These are phyloP conservation scores for Drosophila meridionalis DNA, from an alignment of 2,888 invertebrate species.

Conservation along the genomic window DNA sequence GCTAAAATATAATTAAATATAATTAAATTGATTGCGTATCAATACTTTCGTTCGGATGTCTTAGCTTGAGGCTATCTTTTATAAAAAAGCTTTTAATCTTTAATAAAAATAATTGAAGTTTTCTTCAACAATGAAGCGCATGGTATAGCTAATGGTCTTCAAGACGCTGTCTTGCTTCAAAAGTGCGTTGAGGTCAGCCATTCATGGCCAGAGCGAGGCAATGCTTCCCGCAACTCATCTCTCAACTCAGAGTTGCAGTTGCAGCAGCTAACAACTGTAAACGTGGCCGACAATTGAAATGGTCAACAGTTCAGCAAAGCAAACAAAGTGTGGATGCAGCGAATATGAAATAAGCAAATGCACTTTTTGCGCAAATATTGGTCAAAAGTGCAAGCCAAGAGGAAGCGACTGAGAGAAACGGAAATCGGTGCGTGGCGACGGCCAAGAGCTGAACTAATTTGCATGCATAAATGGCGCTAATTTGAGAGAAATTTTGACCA, in stretches of 20 bases:
- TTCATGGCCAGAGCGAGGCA: constrained; percentile 40
- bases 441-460: constrained; percentile 63
- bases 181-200: constrained; percentile 29
- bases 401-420: constrained; percentile 60
- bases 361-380: constrained; percentile 24
- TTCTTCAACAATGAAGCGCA: constrained; percentile 8
- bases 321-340: constrained; percentile 19
- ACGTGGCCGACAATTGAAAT: constrained; percentile 19
- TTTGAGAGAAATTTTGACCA: constrained; percentile 67
- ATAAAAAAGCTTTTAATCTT: background rate
- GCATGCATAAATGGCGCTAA: constrained; percentile 73
- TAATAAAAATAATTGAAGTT: background rate
- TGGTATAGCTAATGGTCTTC: constrained; percentile 8
- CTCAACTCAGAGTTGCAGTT: constrained; percentile 11
- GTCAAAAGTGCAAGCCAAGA: constrained; percentile 16
- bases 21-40: background rate
- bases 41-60: background rate
- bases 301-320: constrained; percentile 28
- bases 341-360: constrained; percentile 31
- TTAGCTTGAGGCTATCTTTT: background rate
- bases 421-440: constrained; percentile 66
- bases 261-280: background rate
- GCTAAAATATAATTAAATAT: background rate
- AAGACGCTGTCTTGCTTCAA: background rate
- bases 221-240: constrained; percentile 29